Evolutionary conservation across 2,797 vertebrate genomes (phyloP), one percentile per base, ranked within the genome.

Genomic region (Oreochromis mossambicus): DNA sequence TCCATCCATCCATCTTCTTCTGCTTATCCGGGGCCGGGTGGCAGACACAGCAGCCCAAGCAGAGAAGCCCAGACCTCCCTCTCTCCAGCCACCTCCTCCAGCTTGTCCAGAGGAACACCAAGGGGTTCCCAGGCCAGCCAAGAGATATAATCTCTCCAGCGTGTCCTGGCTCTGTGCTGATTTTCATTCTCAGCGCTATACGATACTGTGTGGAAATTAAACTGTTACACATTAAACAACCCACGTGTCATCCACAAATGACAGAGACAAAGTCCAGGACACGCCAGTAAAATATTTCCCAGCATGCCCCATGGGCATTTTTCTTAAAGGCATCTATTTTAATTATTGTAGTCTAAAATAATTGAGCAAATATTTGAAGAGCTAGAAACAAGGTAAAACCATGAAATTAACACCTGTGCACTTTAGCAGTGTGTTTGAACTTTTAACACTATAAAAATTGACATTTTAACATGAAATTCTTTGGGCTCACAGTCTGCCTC

Each of bases 201-300:
- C 6, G 1, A n/a, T 36, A 12, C 2, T 0, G 6, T 1, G 17
- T 36, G 0, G 17, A 36, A 63, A 63, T 12, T 12, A 38, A 21
- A 63, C 32, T 63, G 34, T 38, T 21, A 13, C 61, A 38, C 61
- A 63, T n/a, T 63, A n/a, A 63, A 63, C 61, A 13, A 63, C 6
- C 34, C 61, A 38, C 19, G 11, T 13, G 19, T 63, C 61, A 36
- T 38, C 61, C 61, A 63, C 61, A 63, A 19, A 61, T 12, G 32
- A n/a, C 17, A 63, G 32, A 36, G 58, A n/a, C 6, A 63, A 38
- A 38, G 11, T n/a, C 1, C 32, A 36, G 58, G 19, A 63, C 32
- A 34, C 5, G 32, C 6, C 34, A 63, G 19, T 63, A 63, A 63
- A 21, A 63, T 8, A 38, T 5, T 36, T 21, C 34, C 19, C 61